Conservation (phyloP, 2,797 vertebrate genomes). For the Numenius phaeopus region DNA sequence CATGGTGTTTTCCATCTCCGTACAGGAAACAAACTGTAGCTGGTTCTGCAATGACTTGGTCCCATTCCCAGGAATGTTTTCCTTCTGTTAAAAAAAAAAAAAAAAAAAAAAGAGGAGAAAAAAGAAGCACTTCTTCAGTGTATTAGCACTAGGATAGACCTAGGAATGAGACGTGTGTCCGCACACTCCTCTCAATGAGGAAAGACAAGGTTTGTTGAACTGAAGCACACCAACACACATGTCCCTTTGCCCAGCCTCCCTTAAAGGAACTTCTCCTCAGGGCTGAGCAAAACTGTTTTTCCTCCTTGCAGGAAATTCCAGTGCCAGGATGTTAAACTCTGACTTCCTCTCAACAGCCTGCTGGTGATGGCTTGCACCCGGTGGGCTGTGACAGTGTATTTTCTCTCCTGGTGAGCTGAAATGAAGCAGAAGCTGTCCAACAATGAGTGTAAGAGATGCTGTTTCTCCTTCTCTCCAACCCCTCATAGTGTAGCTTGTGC, state of each 20-base stretch:
- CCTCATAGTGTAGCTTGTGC: neutral
- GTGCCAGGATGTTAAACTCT: neutral
- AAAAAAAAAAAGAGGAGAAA: neutral
- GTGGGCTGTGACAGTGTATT: neutral
- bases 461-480: fast-evolving
- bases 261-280: neutral
- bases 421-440: neutral
- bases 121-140: neutral
- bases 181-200: neutral
- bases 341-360: conserved; percentile 1
- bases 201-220: neutral
- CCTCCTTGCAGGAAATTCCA: neutral
- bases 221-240: fast-evolving
- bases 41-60: neutral
- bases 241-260: neutral
- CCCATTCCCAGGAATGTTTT: conserved; percentile 8
- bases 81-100: neutral
- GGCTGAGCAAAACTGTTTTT: neutral
- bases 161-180: neutral
- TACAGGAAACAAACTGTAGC: neutral
- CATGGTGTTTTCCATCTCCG: neutral
- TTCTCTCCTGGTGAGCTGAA: neutral
- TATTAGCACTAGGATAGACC: neutral
- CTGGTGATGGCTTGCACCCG: neutral
- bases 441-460: fast-evolving